Base-by-base conservation (phyloP, 92 coral and sea anemone genomes). In the Nematostella vectensis region DNA sequence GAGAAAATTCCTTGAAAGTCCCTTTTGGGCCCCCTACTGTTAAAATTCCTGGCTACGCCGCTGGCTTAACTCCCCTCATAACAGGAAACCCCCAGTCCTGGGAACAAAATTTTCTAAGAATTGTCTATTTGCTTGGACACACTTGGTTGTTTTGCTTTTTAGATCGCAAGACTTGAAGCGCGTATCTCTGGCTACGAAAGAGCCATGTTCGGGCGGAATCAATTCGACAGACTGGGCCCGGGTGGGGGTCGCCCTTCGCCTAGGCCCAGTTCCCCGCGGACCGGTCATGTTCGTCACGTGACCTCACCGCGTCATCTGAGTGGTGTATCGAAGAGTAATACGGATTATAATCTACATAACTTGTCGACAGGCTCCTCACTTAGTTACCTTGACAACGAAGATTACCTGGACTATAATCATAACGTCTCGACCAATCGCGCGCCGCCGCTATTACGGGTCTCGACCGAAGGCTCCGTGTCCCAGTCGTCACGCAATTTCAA, bases 121-220 rank as follows among this genome's bases (percentile, higher is more conserved):
- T n/a, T n/a, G n/a, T n/a, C n/a, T n/a, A n/a, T n/a, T n/a, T n/a
- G n/a, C n/a, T n/a, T n/a, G n/a, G n/a, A n/a, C n/a, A n/a, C n/a
- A 33, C 40, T 33, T 33, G 6, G 6, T 6, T 15, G 40, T 33
- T 6, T 33, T 33, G 15, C 15, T 33, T 40, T 47, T 23, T 56
- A 93, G 99, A 75, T 93, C 11, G 83, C 99, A 9, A 70, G 99
- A 29, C 69, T 93, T 19, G 96, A 86, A 68, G 99, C 99, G 26
- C 85, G 89, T 63, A 71, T 93, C 21, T 93, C 99, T 2, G 99
- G 99, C 6, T 93, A 93, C 67, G 99, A 93, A 58, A 79, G 99
- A 36, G 99, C 99, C 19, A 86, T 94, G 51, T 93, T 93, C 59
- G 99, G 99, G 30, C 69, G 71, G 33, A 66, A 64, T 12, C 82